Evolutionary conservation across 2,113 vertebrate species (phyloP), one percentile per base, ranked within the genome.

Genomic region (Campylomormyrus numenius): DNA sequence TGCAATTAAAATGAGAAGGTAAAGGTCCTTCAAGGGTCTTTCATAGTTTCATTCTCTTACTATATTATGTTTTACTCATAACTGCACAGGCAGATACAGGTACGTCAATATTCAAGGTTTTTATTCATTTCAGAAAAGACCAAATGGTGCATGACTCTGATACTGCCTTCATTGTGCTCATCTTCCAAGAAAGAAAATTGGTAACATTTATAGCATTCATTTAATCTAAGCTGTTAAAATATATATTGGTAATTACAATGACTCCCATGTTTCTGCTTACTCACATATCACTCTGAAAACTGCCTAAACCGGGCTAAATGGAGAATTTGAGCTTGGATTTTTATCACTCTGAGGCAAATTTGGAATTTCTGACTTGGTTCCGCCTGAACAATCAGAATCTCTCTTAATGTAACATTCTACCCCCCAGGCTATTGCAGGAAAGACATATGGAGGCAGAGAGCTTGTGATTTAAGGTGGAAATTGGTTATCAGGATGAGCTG

Each of bases 71-170:
- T 85, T 84, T 56, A 86, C 48, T 62, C 89, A 88, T 92, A 90
- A 93, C 89, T 87, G 31, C 24, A 24, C 80, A 87, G 91, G 86
- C 92, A 93, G 90, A 89, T 90, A n/a, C 15, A 48, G 70, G 15
- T n/a, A 56, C 91, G 89, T 94, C 93, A 91, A 91, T 92, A 91
- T 27, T 49, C 89, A 91, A 90, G 83, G 74, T 88, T 52, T 17
- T 17, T 88, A 92, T 94, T 90, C 80, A 88, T 93, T 92, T 93
- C 77, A 58, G 80, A 88, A 93, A 95, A 94, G 93, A 92, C 91
- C 87, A 1, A 86, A 53, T 89, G 88, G 90, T 88, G 90, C 90
- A 92, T 91, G 66, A 70, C 90, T 90, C 88, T 87, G 87, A 83
- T 91, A 86, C 66, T 85, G 89, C 85, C 50, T 31, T 15, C 42